These are phyloP conservation scores for Lomographa bimaculata DNA, from an alignment of 2,888 invertebrate species.

Conservation along the genomic window DNA sequence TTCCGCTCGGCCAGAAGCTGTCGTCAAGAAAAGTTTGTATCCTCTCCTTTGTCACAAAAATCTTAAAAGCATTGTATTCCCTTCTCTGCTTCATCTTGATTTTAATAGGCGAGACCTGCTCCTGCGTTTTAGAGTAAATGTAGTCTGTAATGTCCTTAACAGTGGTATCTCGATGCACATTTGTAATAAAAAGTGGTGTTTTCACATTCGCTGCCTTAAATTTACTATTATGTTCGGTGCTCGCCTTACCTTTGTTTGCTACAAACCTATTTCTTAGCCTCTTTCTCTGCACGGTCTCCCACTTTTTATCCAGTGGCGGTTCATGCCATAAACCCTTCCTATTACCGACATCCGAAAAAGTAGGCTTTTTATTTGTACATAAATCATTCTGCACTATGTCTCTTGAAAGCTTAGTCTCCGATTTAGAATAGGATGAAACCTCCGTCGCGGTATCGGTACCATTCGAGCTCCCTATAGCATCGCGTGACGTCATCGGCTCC, in stretches of 20 bases:
- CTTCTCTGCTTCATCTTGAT: slow-evolving; percentile 10
- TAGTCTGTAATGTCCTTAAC: slow-evolving; percentile 4
- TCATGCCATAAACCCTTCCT: slow-evolving; percentile 1
- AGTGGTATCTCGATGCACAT: slow-evolving; percentile 5
- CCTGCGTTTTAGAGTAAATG: slow-evolving; percentile 3
- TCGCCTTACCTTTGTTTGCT: neutral
- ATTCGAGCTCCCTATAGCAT: no score
- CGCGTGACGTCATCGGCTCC: no score
- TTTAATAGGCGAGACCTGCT: slow-evolving; percentile 4
- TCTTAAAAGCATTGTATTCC: slow-evolving; percentile 16
- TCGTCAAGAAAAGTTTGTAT: slow-evolving; percentile 7
- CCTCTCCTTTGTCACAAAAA: slow-evolving; percentile 10
- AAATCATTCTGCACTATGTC: no score
- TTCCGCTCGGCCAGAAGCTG: slow-evolving; percentile 17
- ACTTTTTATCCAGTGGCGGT: neutral
- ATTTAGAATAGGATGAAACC: no score
- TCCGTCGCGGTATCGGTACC: no score
- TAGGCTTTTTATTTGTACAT: neutral
- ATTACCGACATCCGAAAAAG: slow-evolving; percentile 1
- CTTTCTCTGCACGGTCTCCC: slow-evolving; percentile 2
- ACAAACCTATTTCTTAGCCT: neutral
- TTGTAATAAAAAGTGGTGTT: slow-evolving; percentile 8
- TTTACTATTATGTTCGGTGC: slow-evolving; percentile 3
- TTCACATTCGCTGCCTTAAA: slow-evolving; percentile 7
- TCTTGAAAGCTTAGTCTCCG: no score